Conservation (phyloP, 2,113 vertebrate species). For the Helogale parvula region DNA sequence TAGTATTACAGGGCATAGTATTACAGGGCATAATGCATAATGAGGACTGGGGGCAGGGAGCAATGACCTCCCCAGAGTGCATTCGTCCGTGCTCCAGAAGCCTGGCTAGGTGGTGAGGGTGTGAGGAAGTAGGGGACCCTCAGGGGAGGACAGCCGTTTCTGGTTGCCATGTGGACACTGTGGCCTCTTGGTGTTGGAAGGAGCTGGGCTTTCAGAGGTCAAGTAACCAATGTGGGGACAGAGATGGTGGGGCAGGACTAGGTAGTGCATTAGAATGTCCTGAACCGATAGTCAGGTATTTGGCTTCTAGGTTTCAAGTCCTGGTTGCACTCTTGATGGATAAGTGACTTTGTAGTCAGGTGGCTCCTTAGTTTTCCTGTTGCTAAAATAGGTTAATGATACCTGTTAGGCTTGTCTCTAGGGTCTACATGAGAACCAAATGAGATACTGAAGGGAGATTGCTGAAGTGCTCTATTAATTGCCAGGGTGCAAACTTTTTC, state of each 20-base stretch:
- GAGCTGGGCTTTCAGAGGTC: constrained; percentile 18
- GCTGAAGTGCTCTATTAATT: constrained; percentile 15
- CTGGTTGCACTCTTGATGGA: not conserved
- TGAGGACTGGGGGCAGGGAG: not conserved
- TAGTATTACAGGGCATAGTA: not conserved
- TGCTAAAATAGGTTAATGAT: not conserved
- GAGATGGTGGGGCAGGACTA: not conserved
- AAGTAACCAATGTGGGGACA: not conserved
- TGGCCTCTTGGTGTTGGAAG: not conserved
- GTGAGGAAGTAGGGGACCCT: not conserved
- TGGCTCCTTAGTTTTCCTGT: not conserved
- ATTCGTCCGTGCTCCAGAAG: not conserved
- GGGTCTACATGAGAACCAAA: not conserved
- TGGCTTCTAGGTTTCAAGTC: not conserved
- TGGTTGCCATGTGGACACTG: not conserved
- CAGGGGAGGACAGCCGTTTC: not conserved
- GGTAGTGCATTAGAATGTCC: not conserved
- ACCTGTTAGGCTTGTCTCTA: not conserved
- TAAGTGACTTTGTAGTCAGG: not conserved
- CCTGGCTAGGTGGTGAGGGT: not conserved
- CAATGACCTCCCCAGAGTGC: not conserved
- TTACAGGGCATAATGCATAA: not conserved
- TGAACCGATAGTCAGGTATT: not conserved
- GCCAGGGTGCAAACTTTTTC: not conserved
- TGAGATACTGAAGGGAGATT: not conserved